Evolutionary conservation across 2,888 invertebrate genomes (phyloP), one percentile per base, ranked within the genome.

Genomic region (Tenthredo mesomela): DNA sequence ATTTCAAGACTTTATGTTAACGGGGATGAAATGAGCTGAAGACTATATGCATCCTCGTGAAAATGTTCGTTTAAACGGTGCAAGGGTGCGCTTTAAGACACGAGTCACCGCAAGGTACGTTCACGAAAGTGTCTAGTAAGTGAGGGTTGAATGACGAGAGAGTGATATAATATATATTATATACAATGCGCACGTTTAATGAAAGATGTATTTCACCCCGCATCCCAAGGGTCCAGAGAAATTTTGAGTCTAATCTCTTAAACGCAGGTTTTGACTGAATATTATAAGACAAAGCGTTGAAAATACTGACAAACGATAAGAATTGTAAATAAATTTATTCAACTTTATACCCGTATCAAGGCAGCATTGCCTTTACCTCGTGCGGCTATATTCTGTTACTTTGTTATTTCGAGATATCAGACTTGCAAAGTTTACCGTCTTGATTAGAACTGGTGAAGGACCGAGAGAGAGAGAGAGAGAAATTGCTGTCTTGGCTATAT

Each of bases 351-450:
- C 12, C 25, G 25, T 54, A 54, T 54, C 54, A 54, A 54, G 54
- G 54, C 54, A n/a, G 54, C 54, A n/a, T 67, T 67, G 12, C 67
- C 18, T 67, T 67, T 25, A 67, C 15, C 67, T 12, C 12, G 18
- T 67, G 3, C 33, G 67, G 61, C 61, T 25, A 25, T 25, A 25
- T 43, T 43, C 21, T 43, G 43, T 73, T 73, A 43, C 15, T n/a
- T 43, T 43, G 73, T 70, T 73, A 73, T 73, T 73, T 73, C 33
- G 25, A 29, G 67, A 40, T 77, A 50, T 77, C 50, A 77, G 77
- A 77, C 21, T 77, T 77, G 47, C 77, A 12, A 50, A 50, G 77
- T 50, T 77, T 50, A 77, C 50, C 50, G 18, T 77, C 77, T 77
- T 25, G 77, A 77, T 77, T 50, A 77, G 77, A 71, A n/a, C 33